Evolutionary conservation across 2,113 vertebrate genomes (phyloP).

Genomic region (Ciconia stormi): DNA sequence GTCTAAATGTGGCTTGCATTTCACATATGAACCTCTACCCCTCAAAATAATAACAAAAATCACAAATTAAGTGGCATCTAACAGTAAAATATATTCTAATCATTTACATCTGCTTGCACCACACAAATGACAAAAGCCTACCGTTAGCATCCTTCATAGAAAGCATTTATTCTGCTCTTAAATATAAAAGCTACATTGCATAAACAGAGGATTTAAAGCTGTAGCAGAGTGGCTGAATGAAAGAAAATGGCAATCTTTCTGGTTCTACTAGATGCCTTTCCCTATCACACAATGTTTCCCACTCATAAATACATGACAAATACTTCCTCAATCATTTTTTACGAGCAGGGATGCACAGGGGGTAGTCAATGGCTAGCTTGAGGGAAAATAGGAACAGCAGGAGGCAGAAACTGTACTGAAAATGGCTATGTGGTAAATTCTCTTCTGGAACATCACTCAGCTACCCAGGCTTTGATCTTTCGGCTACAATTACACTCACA

Average conservation of each 20-base stretch:
- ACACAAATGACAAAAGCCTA: constrained; percentile 63
- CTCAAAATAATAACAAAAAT: constrained; percentile 46
- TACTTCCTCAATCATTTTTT: constrained; percentile 99
- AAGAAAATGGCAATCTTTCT: constrained; percentile 82
- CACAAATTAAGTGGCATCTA: constrained; percentile 64
- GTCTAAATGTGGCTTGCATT: constrained; percentile 50
- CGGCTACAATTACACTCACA: constrained; percentile 93
- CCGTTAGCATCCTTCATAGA: constrained; percentile 69
- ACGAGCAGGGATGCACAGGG: constrained; percentile 97
- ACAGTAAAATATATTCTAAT: constrained; percentile 71
- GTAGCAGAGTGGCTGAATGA: constrained; percentile 71
- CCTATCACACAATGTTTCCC: constrained; percentile 92
- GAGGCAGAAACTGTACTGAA: constrained; percentile 92
- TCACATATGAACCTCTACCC: constrained; percentile 26
- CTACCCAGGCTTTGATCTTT: constrained; percentile 94
- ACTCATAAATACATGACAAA: constrained; percentile 99
- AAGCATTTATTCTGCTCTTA: constrained; percentile 72
- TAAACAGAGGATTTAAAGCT: constrained; percentile 79
- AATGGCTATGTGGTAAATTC: constrained; percentile 94
- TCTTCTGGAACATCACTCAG: constrained; percentile 97
- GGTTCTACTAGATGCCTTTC: constrained; percentile 90
- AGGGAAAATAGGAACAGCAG: constrained; percentile 96
- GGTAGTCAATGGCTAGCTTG: constrained; percentile 92
- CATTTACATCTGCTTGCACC: constrained; percentile 67
- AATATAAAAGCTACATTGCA: constrained; percentile 74